These are phyloP conservation scores for Gadopsis bispinosus DNA, from an alignment of 2,797 vertebrate genomes.

Conservation along the genomic window DNA sequence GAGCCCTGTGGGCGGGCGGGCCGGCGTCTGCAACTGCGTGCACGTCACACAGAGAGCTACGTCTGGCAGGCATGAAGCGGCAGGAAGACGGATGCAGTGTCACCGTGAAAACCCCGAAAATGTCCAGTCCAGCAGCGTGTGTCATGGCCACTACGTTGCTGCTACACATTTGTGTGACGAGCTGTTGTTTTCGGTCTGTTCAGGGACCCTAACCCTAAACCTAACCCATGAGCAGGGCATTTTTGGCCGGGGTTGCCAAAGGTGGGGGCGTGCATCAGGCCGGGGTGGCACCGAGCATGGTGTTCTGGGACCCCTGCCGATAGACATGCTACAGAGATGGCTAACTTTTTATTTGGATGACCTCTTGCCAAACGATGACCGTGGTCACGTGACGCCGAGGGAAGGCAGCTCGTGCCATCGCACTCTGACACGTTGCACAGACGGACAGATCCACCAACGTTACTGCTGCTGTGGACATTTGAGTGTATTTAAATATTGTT, in stretches of 20 bases:
- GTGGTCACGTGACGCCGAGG: background rate
- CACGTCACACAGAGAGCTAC: conserved; percentile 12
- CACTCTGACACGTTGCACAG: background rate
- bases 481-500: background rate
- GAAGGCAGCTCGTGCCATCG: background rate
- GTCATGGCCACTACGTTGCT: background rate
- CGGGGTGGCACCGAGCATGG: conserved; percentile 11
- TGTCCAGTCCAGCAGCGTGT: background rate
- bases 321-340: conserved; percentile 13
- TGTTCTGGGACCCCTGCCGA: conserved; percentile 13
- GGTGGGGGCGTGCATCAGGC: conserved; percentile 11
- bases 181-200: background rate
- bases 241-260: conserved; percentile 14
- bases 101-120: no score
- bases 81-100: no score
- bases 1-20: conserved; percentile 58
- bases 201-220: no score
- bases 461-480: background rate
- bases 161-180: background rate
- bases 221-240: no score
- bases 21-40: conserved; percentile 51
- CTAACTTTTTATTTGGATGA: conserved; percentile 28
- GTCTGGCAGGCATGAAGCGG: background rate
- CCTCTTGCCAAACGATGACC: conserved; percentile 10
- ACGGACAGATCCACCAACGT: background rate